phyloP scores from a whole-genome alignment of 2,797 vertebrate genomes.

The Decapterus maruadsi region DNA sequence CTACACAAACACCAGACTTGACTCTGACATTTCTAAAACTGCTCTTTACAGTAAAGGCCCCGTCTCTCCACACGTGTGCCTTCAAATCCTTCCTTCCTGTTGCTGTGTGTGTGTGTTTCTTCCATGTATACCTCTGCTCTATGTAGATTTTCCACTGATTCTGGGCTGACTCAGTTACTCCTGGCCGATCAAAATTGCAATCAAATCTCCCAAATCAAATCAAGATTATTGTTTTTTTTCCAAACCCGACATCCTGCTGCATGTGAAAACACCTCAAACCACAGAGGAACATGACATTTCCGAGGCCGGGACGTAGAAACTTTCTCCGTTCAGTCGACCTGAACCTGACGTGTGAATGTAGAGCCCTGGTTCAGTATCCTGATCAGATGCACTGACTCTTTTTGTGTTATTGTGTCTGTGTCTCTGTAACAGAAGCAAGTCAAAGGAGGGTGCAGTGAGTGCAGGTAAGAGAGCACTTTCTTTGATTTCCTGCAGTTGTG shows the following conservation, averaged over 20 bases:
- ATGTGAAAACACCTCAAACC: slow-evolving; percentile 8
- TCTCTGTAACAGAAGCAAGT: slow-evolving; percentile 84
- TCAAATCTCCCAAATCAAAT: slow-evolving; percentile 8
- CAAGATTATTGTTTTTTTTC: slow-evolving; percentile 23
- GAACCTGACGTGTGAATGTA: slow-evolving; percentile 13
- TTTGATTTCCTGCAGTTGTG: slow-evolving; percentile 2
- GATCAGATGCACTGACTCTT: slow-evolving; percentile 3
- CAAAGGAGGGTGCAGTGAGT: slow-evolving; percentile 90
- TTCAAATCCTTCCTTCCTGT: background rate
- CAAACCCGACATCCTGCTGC: slow-evolving; percentile 6
- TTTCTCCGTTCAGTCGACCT: slow-evolving; percentile 16
- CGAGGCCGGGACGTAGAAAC: too few species aligned
- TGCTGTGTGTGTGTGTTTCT: background rate
- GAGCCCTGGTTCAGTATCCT: background rate
- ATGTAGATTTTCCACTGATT: slow-evolving; percentile 6
- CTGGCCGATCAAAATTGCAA: background rate
- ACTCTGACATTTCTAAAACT: background rate
- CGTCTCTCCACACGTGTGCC: background rate
- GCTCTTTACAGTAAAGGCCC: background rate
- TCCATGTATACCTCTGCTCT: background rate
- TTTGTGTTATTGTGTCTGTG: slow-evolving; percentile 12
- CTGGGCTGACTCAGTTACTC: background rate
- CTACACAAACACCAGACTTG: background rate
- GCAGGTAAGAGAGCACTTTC: slow-evolving; percentile 86
- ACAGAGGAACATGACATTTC: background rate